These are phyloP conservation scores for Odocoileus virginianus DNA, from an alignment of 2,113 vertebrate genomes.

Conservation along the genomic window DNA sequence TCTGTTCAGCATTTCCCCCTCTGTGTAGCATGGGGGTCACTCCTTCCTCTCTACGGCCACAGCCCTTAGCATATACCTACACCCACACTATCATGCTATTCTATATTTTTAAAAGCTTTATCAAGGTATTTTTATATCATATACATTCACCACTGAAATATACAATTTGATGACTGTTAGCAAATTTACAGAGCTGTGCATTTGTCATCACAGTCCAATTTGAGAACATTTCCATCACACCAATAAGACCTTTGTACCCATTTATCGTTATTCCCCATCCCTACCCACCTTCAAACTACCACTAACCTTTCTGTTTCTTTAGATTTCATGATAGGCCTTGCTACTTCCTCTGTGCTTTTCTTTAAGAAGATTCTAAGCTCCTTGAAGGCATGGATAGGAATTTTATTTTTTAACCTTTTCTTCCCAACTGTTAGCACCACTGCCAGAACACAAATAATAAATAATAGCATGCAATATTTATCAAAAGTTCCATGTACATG, in stretches of 20 bases:
- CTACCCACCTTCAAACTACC: too few relatives aligned
- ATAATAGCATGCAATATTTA: neutral
- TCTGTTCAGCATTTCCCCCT: neutral
- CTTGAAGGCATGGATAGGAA: neutral
- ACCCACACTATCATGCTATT: neutral
- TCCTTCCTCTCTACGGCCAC: neutral
- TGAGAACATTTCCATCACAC: neutral
- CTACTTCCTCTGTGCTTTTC: neutral
- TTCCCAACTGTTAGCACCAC: neutral
- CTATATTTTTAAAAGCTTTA: neutral
- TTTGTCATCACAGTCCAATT: neutral
- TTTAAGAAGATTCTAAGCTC: neutral
- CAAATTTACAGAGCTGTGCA: neutral
- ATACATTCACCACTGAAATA: neutral
- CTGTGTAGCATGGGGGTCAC: neutral
- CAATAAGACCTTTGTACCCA: neutral
- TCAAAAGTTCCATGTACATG: neutral
- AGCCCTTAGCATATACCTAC: neutral
- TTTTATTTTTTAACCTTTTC: neutral
- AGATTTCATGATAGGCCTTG: neutral
- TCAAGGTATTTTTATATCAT: neutral
- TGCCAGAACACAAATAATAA: neutral
- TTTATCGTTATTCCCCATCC: neutral
- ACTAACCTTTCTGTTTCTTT: neutral
- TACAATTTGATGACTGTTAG: neutral